Evolutionary conservation across 2,797 vertebrate genomes (phyloP), one percentile per base, ranked within the genome.

Genomic region (Rhinoraja longicauda): DNA sequence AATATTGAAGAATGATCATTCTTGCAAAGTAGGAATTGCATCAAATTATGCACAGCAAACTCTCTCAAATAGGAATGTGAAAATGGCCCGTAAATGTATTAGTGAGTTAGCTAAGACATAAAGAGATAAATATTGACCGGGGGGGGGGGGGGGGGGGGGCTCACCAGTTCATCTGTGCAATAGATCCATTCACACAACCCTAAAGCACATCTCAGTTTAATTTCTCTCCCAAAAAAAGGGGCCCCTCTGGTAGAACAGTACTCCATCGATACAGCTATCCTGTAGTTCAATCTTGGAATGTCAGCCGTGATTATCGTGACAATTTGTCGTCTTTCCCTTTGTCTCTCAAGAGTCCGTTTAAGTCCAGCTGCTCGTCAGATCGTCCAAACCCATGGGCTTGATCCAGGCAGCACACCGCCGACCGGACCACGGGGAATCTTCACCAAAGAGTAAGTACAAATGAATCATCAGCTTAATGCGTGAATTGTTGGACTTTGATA

Each of bases 331-430:
- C 93, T 93, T 93, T 93, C 24, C 94, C 93, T 94, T 91, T 70
- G 94, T 94, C 24, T 57, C 62, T 72, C 26, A 73, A 99, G 99
- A 93, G 93, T 98, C 93, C 97, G 98, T 53, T 94, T 99, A 94
- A 99, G 98, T 96, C 98, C 98, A 90, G 98, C 99, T 93, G 98
- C 98, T 73, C 97, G 99, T 93, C 96, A 97, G 94, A 98, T 99
- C 95, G 93, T 99, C 94, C 97, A 97, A 94, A 98, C 97, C 0
- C 96, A 98, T 45, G 96, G 97, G 0, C 64, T 99, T 77, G 97
- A 99, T 93, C 95, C 97, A 76, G 97, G 96, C 93, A 94, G 96
- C 94, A 95, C 96, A 79, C 97, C 94, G 62, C 96, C 98, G 53
- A 97, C 98, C 24, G 98, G 98, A 39, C 98, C 97, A 94, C 97